phyloP scores from a whole-genome alignment of 2,797 vertebrate species.

The Corythornis leucogaster region DNA sequence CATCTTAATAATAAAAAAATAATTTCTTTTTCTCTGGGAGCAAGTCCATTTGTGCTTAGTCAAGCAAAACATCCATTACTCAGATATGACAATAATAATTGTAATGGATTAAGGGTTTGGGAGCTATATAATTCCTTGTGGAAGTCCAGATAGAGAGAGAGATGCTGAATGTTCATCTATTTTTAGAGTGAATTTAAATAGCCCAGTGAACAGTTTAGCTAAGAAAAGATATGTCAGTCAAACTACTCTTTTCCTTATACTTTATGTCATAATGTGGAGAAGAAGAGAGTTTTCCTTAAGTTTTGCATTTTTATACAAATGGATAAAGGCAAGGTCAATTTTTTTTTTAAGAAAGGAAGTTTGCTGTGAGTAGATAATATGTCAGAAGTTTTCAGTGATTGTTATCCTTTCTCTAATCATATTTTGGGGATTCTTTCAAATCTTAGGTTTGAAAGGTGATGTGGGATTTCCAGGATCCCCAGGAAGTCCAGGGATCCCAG shows the following conservation, averaged over 20 bases:
- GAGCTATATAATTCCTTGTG: background rate
- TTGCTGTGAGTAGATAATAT: background rate
- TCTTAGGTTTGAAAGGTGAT: conserved; percentile 89
- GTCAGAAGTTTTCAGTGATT: background rate
- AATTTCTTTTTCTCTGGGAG: background rate
- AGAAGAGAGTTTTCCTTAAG: background rate
- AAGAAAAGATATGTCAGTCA: background rate
- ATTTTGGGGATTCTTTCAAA: background rate
- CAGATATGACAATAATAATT: background rate
- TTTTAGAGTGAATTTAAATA: background rate
- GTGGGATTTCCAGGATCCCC: conserved; percentile 89
- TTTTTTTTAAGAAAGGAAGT: background rate
- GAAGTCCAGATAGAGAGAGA: background rate
- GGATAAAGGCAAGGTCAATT: background rate
- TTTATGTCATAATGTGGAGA: background rate
- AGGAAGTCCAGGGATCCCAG: conserved; percentile 90
- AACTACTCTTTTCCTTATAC: background rate
- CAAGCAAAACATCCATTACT: background rate
- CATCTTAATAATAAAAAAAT: background rate
- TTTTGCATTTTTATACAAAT: background rate
- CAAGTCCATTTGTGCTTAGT: background rate
- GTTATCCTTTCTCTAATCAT: background rate
- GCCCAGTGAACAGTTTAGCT: background rate
- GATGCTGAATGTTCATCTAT: background rate
- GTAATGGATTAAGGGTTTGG: background rate